These are phyloP conservation scores for Paedocypris sp. DNA, from an alignment of 2,113 vertebrate genomes.

Conservation along the genomic window DNA sequence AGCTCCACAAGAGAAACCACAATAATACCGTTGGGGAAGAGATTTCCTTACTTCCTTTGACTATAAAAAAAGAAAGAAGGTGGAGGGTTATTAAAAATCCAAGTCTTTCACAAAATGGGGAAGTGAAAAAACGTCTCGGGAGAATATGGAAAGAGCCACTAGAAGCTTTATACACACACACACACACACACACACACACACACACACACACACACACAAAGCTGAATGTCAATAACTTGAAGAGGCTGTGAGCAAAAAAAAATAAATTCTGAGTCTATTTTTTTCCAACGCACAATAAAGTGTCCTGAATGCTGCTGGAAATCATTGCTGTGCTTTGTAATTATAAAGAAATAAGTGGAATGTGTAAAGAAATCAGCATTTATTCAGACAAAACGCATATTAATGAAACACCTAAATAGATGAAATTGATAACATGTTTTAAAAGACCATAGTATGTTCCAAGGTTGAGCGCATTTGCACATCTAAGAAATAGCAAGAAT, in stretches of 20 bases:
- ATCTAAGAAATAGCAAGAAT: too few species aligned
- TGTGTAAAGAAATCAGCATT: not conserved
- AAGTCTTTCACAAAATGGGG: slow-evolving; percentile 13
- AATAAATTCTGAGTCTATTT: slow-evolving; percentile 1
- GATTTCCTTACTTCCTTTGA: slow-evolving; percentile 17
- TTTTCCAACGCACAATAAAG: not conserved
- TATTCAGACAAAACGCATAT: too few species aligned
- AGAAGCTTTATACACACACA: slow-evolving; percentile 5
- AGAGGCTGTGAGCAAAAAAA: slow-evolving; percentile 6
- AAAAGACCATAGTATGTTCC: too few species aligned
- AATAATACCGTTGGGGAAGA: slow-evolving; percentile 26
- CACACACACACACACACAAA: not conserved
- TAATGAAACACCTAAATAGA: too few species aligned
- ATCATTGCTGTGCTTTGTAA: not conserved
- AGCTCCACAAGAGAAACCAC: slow-evolving; percentile 16
- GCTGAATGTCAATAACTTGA: slow-evolving; percentile 14
- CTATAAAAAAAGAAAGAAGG: not conserved
- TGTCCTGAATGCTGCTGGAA: slow-evolving; percentile 6
- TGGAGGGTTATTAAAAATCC: slow-evolving; percentile 22
- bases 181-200: not conserved
- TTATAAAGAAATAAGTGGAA: not conserved
- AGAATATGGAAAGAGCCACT: slow-evolving; percentile 1
- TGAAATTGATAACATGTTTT: too few species aligned
- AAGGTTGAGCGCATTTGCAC: too few species aligned
- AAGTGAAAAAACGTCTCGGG: not conserved